phyloP scores from a whole-genome alignment of 2,888 invertebrate species.

The Thumatha senex region DNA sequence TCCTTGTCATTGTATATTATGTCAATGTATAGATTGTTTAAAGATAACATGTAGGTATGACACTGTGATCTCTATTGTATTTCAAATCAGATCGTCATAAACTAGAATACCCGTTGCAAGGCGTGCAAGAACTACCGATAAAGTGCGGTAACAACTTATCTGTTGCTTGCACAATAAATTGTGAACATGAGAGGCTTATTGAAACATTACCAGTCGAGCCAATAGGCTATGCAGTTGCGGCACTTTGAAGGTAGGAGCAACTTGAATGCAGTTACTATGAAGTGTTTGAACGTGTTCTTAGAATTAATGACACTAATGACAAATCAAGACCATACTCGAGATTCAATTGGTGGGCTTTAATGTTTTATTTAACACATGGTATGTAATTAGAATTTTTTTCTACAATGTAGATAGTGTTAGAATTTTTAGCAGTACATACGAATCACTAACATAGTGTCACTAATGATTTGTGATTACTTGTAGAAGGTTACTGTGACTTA shows the following conservation, averaged over 20 bases:
- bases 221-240: conserved; percentile 36
- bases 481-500: too few relatives aligned
- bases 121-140: conserved; percentile 1
- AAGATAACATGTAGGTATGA: not conserved
- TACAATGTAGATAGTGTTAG: too few relatives aligned
- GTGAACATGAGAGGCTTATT: conserved; percentile 34
- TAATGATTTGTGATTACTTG: too few relatives aligned
- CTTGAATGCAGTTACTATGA: not conserved
- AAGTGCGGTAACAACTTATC: conserved; percentile 16
- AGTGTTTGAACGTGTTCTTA: not conserved
- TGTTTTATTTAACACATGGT: too few relatives aligned
- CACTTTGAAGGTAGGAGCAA: conserved; percentile 14
- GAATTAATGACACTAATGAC: not conserved
- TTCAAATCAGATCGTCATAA: not conserved
- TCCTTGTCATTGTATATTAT: too few relatives aligned
- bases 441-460: too few relatives aligned
- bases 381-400: too few relatives aligned
- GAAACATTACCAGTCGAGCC: conserved; percentile 47
- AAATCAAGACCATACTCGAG: too few relatives aligned
- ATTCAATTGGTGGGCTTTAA: too few relatives aligned
- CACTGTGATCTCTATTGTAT: not conserved
- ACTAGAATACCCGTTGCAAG: conserved; percentile 2
- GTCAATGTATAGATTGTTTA: not conserved
- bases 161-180: conserved; percentile 14
- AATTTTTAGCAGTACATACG: too few relatives aligned